Evolutionary conservation across 1,140 invertebrate species (phyloP), one percentile per base, ranked within the genome.

Genomic region (Lordiphosa collinella): DNA sequence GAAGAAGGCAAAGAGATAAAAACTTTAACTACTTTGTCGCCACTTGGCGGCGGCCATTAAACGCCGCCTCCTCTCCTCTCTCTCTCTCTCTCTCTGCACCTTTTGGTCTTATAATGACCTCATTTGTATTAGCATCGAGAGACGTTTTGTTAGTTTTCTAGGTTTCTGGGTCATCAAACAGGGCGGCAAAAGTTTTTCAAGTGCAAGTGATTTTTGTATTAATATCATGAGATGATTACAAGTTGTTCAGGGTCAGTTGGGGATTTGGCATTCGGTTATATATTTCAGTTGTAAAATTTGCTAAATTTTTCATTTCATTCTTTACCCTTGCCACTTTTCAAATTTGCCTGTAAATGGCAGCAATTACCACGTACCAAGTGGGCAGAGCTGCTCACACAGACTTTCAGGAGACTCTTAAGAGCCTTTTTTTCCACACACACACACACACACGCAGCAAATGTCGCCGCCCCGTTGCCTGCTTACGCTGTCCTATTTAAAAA

Each of bases 11-110:
- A 78, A 78, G 57, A 76, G 66, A 82, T 84, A 76, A 82, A 84
- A 82, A 76, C 72, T 76, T 82, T 57, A 82, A 80, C 66, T 71
- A 80, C 76, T 82, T 84, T 82, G 78, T 78, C 78, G 72, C 61
- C 76, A 80, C 75, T 80, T 80, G 61, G 56, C 55, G 56, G 43
- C 13, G 57, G 65, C 69, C 63, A 69, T 72, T 67, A 58, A 51
- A 54, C 67, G 51, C 36, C 57, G 16, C 29, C 41, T 14, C 12
- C 43, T 13, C 11, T 18, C 12, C n/a, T 35, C 5, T n/a, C 36
- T 8, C 12, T 18, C 11, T 7, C 32, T 16, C 12, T 10, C 34
- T 35, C 29, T 22, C 31, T 38, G 13, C 14, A 11, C 22, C 7
- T 10, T 32, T 10, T 25, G 18, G 12, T 37, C 50, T 44, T 60